These are phyloP conservation scores for Vireo griseus DNA, from an alignment of 2,797 vertebrate species.

Conservation along the genomic window DNA sequence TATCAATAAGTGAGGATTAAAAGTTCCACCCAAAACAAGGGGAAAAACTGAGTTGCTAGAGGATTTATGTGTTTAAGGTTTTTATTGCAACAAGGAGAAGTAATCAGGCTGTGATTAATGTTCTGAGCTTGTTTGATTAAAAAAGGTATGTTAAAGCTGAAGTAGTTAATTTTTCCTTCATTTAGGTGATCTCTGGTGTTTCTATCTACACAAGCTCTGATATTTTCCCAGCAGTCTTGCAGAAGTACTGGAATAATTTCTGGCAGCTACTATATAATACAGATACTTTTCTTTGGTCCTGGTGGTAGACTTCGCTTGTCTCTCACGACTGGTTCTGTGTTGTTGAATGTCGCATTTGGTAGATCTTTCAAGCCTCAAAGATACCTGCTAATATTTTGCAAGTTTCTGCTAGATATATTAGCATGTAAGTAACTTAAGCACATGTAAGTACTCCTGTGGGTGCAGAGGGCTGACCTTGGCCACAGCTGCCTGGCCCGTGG, in stretches of 20 bases:
- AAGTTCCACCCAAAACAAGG: not conserved
- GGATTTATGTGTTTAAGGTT: not conserved
- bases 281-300: not conserved
- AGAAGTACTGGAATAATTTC: not conserved
- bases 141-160: not conserved
- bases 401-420: not conserved
- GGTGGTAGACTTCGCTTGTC: not conserved
- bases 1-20: not conserved
- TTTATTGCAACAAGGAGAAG: not conserved
- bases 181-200: not conserved
- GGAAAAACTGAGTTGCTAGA: not conserved
- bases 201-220: not conserved
- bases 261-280: not conserved
- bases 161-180: not conserved
- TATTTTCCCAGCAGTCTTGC: not conserved
- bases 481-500: not conserved
- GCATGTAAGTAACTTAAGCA: not conserved
- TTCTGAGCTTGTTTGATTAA: not conserved
- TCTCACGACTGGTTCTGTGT: fast-evolving
- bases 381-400: not conserved
- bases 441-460: fast-evolving
- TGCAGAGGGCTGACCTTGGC: not conserved
- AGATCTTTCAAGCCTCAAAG: not conserved
- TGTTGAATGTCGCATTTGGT: not conserved
- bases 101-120: not conserved